Percentiles rank a stretch among this genome's conserved stretches.
These are phyloP conservation scores for Drosophila parvula DNA, from an alignment of 1,140 invertebrate genomes.

Conservation along the genomic window DNA sequence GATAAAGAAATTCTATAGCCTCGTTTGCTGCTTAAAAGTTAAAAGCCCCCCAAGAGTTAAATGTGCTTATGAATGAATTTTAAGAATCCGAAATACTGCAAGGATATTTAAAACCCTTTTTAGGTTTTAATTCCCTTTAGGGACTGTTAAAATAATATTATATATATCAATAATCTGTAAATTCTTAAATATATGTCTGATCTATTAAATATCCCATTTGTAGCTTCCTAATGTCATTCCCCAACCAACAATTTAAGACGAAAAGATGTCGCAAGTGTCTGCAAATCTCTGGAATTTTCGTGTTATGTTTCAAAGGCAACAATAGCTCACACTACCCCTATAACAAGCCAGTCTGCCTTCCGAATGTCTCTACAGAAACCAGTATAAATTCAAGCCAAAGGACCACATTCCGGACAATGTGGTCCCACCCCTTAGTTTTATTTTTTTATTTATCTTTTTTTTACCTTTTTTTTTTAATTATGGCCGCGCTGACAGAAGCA, in stretches of 20 bases:
- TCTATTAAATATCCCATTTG: background rate
- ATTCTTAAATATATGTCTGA: background rate
- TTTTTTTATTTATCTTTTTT: background rate
- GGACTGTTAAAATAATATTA: too few relatives aligned
- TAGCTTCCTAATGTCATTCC: background rate
- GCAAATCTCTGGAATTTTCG: background rate
- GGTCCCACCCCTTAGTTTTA: background rate
- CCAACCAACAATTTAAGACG: too few relatives aligned
- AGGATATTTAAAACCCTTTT: too few relatives aligned
- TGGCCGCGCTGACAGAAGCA: slow-evolving; percentile 37
- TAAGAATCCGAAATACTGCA: background rate
- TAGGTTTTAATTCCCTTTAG: too few relatives aligned
- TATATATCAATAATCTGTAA: too few relatives aligned
- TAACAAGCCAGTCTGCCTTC: background rate
- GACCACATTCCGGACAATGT: slow-evolving; percentile 15
- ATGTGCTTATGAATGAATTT: background rate
- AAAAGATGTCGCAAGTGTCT: background rate
- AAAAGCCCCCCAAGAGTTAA: background rate
- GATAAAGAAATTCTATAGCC: background rate
- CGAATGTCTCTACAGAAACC: slow-evolving; percentile 1
- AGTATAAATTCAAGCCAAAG: slow-evolving; percentile 1
- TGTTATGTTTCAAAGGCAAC: background rate
- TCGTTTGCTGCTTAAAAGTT: background rate
- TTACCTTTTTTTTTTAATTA: slow-evolving; percentile 57
- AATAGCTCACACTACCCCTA: background rate